Base-by-base conservation (phyloP, 2,113 vertebrate species). In the Meriones unguiculatus region DNA sequence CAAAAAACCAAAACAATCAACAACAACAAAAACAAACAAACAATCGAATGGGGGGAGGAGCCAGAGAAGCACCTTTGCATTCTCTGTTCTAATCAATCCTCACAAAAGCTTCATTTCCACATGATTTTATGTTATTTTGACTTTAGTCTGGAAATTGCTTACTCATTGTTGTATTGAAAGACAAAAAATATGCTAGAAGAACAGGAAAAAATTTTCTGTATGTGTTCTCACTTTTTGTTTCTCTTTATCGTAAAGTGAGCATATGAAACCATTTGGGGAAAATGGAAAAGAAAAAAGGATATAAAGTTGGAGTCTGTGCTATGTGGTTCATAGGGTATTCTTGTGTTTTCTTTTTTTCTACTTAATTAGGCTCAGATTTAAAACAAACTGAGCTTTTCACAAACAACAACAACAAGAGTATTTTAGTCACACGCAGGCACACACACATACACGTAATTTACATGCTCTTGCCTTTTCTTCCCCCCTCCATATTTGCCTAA, bases 71-170 rank as follows among this genome's bases (percentile, higher is more conserved):
- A 38, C 9, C 38, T 7, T 24, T 46, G 9, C 62, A 10, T 22
- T 86, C 2, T 88, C 2, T 41, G 14, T 65, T 85, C 91, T 54
- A 62, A 62, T 95, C 38, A 89, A 5, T 22, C 32, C 65, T 28
- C 64, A 7, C 52, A 69, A 6, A 65, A n/a, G 62, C 94, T 96
- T 95, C 85, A n/a, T 65, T 85, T 95, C 67, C 24, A 88, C 46
- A 84, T 24, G 50, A 69, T 57, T 78, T 54, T 87, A 95, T 73
- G 96, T 97, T 94, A 95, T 85, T 97, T 97, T 91, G 75, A 86
- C 25, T 91, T 54, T 82, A 18, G 73, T 54, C 78, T 89, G 89
- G 77, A 95, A 94, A 91, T 96, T 24, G 81, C 38, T 87, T 32
- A 57, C n/a, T 65, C 5, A 90, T 64, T 89, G 12, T 54, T 54